These are phyloP conservation scores for Chloroceryle inda DNA, from an alignment of 2,797 vertebrate species.

Conservation along the genomic window DNA sequence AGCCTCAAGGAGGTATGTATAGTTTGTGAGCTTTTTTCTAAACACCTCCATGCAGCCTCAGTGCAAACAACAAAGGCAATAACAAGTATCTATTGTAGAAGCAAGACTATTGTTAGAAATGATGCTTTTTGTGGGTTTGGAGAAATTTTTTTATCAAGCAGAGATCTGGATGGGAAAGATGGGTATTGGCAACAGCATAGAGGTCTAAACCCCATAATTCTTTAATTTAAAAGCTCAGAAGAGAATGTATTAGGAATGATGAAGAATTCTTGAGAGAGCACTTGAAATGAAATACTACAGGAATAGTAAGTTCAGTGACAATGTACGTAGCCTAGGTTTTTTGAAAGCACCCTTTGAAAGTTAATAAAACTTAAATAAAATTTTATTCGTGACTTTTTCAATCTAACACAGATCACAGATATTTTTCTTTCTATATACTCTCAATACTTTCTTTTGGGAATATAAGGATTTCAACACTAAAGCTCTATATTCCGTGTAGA, in stretches of 20 bases:
- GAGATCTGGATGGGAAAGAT: neutral
- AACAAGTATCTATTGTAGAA: neutral
- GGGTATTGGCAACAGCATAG: neutral
- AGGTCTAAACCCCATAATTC: neutral
- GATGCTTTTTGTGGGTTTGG: neutral
- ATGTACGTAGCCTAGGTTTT: neutral
- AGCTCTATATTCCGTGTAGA: neutral
- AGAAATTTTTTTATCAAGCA: neutral
- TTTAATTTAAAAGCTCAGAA: neutral
- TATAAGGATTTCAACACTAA: neutral
- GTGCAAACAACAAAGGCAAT: neutral
- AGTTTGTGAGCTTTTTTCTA: accelerated
- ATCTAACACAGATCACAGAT: neutral
- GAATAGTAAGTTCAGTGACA: neutral
- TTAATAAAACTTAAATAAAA: neutral
- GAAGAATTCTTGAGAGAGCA: neutral
- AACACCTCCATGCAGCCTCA: accelerated
- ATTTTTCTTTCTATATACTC: neutral
- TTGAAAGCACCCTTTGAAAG: neutral
- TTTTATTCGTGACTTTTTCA: neutral
- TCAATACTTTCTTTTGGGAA: neutral
- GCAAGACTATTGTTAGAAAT: neutral
- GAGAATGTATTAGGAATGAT: neutral
- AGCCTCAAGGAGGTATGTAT: neutral
- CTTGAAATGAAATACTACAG: neutral